Evolutionary conservation across 2,888 invertebrate genomes (phyloP), one percentile per base, ranked within the genome.

Genomic region (Buathra laborator): DNA sequence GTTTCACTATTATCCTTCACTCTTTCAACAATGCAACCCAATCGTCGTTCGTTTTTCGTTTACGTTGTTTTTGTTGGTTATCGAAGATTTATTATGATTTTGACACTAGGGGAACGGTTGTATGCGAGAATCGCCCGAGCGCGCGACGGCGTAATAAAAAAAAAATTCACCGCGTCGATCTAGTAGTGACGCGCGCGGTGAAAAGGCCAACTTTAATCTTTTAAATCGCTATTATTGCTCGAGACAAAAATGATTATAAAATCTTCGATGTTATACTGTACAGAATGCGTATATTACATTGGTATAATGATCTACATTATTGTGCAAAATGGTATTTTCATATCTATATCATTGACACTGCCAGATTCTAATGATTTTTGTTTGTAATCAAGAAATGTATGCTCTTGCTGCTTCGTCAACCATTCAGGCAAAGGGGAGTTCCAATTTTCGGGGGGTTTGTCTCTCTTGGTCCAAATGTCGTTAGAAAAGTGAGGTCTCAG

Each of bases 401-500:
- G 94, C 91, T 97, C 95, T 90, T 97, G 95, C 89, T 96, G 95
- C 90, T 97, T 95, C 19, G 93, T 93, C 93, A 98, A 94, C 95
- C 96, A 96, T 6, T 97, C 96, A 0, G 98, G 98, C 81, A 98
- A 93, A 0, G 97, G 97, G 86, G 95, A 95, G 86, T 96, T 95
- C 98, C 98, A 99, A 93, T 98, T 96, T 74, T 94, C 94, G 0
- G 98, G 98, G 0, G 98, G 98, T 48, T 94, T 90, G 6, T 95
- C 95, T 62, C 99, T 94, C 92, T 96, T 97, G 89, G 96, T 95
- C 99, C 99, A 99, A 0, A 96, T 95, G 92, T 97, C 95, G 93
- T 99, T 99, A 74, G 92, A 94, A 87, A 95, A 96, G 93, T 98
- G 97, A 0, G 96, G 95, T 79, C 93, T 92, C 74, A 98, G 92